A percentile compares a stretch with the other conserved stretches of the same genome.
Conservation (phyloP, 1,140 invertebrate genomes). For the Theocolax elegans region DNA sequence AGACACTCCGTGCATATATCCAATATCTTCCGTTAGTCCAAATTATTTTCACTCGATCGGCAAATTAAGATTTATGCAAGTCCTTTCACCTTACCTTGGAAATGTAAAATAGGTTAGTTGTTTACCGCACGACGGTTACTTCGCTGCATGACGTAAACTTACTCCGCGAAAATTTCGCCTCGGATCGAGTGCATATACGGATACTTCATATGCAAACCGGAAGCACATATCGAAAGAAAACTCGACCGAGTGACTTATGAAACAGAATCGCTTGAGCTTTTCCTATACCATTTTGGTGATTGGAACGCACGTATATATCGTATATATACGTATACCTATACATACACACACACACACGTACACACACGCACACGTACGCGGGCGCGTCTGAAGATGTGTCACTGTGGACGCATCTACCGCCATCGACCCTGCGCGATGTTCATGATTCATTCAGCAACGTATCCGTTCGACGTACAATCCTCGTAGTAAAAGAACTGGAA, state of each 20-base stretch:
- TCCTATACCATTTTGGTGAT: constrained; percentile 18
- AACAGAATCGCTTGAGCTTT: constrained; percentile 15
- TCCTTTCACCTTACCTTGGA: too few relatives aligned
- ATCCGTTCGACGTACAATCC: neutral
- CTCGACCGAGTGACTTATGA: constrained; percentile 12
- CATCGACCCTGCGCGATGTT: neutral
- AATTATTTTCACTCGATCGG: too few relatives aligned
- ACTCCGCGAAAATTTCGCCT: neutral
- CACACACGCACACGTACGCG: too few relatives aligned
- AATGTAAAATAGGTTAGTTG: too few relatives aligned
- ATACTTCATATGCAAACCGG: neutral
- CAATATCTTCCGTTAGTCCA: too few relatives aligned
- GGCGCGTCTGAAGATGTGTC: neutral
- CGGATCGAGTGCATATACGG: neutral
- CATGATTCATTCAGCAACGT: constrained; percentile 22
- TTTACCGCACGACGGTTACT: too few relatives aligned
- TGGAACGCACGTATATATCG: neutral
- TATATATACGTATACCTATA: too few relatives aligned
- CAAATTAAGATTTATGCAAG: too few relatives aligned
- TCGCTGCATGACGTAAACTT: neutral
- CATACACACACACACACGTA: too few relatives aligned
- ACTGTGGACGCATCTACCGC: neutral
- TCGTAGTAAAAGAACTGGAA: constrained; percentile 7
- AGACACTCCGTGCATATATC: too few relatives aligned
- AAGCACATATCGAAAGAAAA: neutral